phyloP scores from a whole-genome alignment of 2,888 invertebrate species.

The Leptodirus hochenwartii region DNA sequence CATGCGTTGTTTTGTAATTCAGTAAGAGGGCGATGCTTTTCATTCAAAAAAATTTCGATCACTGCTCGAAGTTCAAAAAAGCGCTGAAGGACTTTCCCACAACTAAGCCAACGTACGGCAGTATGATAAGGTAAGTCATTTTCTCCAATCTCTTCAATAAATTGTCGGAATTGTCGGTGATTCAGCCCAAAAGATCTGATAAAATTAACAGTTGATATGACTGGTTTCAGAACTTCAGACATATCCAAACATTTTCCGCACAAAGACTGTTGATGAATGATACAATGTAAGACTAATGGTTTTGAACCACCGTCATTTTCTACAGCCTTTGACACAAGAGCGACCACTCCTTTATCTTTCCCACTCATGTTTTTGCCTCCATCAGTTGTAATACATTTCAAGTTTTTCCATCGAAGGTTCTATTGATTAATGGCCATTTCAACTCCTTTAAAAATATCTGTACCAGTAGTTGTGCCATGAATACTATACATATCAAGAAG shows the following conservation, averaged over 20 bases:
- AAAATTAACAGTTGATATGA: conserved; percentile 18
- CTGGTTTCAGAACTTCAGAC: conserved; percentile 18
- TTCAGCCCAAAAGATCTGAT: conserved; percentile 14
- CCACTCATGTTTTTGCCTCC: no score
- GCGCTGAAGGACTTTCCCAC: conserved; percentile 7
- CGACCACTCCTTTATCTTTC: no score
- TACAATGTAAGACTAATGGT: conserved; percentile 18
- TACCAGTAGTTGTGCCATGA: conserved; percentile 13
- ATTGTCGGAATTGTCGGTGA: conserved; percentile 14
- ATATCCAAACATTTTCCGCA: conserved; percentile 20
- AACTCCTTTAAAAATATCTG: conserved; percentile 8
- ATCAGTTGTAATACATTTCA: no score
- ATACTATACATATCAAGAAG: conserved; percentile 12
- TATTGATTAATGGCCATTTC: conserved; percentile 4
- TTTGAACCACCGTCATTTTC: conserved; percentile 17
- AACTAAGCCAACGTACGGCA: conserved; percentile 8
- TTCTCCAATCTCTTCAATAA: conserved; percentile 16
- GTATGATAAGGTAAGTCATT: conserved; percentile 9
- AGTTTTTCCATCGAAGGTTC: conserved; percentile 5
- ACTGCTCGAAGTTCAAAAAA: conserved; percentile 5
- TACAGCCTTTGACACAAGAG: conserved; percentile 3
- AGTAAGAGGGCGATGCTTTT: conserved; percentile 6
- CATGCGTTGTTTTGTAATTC: no score
- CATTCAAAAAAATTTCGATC: conserved; percentile 3
- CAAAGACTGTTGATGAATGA: conserved; percentile 18